Evolutionary conservation across 1,140 invertebrate species (phyloP).

Genomic region (Gonatopus flavifemur): DNA sequence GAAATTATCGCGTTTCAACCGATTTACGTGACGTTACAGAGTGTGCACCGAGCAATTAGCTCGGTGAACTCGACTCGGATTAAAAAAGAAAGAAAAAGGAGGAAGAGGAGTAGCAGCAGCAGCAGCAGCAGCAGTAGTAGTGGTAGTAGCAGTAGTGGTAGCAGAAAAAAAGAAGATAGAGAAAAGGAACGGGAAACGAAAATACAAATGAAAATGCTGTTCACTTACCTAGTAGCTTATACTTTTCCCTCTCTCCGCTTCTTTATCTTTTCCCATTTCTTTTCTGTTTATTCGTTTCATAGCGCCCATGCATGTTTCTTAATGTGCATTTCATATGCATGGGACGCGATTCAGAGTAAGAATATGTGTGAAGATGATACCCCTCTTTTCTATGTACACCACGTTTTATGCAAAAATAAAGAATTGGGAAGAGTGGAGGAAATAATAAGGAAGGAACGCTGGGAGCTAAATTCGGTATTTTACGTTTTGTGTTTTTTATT

Average conservation of each 20-base stretch:
- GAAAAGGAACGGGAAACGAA: background rate
- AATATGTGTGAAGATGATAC: no score
- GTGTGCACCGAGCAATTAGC: constrained; percentile 13
- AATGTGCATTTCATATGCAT: no score
- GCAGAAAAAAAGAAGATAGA: background rate
- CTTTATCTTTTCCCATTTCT: constrained; percentile 1
- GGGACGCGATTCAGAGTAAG: no score
- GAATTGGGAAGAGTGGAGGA: no score
- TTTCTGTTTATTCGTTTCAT: background rate
- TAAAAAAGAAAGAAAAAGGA: no score
- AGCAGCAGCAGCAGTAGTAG: constrained; percentile 1
- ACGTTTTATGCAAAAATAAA: no score
- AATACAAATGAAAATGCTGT: background rate
- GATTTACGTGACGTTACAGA: background rate
- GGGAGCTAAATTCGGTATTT: no score
- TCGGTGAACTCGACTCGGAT: constrained; percentile 1
- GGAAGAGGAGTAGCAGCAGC: constrained; percentile 8
- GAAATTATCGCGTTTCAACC: no score
- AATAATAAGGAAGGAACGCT: no score
- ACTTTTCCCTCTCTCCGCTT: background rate
- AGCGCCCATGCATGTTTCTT: no score
- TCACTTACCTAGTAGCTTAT: background rate
- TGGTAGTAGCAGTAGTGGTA: background rate
- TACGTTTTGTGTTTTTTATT: no score
- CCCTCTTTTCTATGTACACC: no score